These are phyloP conservation scores for Drosophila mimetica DNA, from an alignment of 2,888 invertebrate genomes.

Conservation along the genomic window DNA sequence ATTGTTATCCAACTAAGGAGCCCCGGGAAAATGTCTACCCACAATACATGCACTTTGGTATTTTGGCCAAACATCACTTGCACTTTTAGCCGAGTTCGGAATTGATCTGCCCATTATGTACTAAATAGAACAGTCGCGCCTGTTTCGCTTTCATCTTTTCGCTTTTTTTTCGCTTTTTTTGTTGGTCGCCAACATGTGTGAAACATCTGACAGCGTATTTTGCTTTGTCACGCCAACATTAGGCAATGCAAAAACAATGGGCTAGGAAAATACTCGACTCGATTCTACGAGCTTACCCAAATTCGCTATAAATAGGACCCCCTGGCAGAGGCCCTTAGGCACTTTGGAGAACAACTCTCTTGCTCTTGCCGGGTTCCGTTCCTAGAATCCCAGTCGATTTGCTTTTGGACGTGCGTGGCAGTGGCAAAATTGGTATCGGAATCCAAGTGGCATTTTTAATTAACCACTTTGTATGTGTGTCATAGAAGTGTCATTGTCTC, in stretches of 20 bases:
- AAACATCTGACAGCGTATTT: conserved; percentile 30
- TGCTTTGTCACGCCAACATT: conserved; percentile 37
- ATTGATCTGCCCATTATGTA: conserved; percentile 6
- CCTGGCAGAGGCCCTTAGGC: not conserved
- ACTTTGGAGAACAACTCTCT: conserved; percentile 21
- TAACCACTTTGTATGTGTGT: conserved; percentile 70
- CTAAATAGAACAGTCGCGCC: not conserved
- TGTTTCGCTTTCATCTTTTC: conserved; percentile 21
- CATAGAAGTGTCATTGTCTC: conserved; percentile 38
- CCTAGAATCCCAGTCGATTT: conserved; percentile 5
- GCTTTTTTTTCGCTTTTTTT: conserved; percentile 1
- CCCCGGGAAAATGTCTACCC: no score
- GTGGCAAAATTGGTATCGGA: conserved; percentile 5
- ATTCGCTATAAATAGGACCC: conserved; percentile 22
- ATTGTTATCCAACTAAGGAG: no score
- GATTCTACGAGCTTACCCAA: conserved; percentile 10
- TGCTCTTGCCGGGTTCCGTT: no score
- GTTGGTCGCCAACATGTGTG: conserved; percentile 22
- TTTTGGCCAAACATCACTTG: not conserved
- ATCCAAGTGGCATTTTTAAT: conserved; percentile 50
- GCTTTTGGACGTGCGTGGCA: conserved; percentile 20
- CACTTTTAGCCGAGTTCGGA: not conserved
- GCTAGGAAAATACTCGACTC: conserved; percentile 31
- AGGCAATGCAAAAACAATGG: conserved; percentile 33
- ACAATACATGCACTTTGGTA: not conserved